Base-by-base conservation (phyloP, 2,113 vertebrate genomes). In the Rhinichthys klamathensis region DNA sequence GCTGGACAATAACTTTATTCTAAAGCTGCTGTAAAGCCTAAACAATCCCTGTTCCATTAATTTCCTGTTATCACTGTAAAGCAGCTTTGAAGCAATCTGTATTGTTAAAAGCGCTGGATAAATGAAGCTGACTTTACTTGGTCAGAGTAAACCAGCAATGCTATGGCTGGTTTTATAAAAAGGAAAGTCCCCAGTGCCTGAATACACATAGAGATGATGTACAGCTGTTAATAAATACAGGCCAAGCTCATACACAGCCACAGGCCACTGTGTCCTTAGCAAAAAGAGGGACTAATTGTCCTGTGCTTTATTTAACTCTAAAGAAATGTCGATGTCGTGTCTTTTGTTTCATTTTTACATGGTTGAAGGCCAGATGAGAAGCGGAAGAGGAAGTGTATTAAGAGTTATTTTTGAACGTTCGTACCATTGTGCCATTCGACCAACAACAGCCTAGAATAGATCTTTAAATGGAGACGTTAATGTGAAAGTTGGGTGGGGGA, bases 391-490 rank as follows among this genome's bases (percentile, higher is more conserved):
- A 65, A 27, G 56, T 35, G 46, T 41, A 25, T 23, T 6, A 51
- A 8, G 27, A 30, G 63, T 51, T 81, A 63, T 81, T 79, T 72
- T 58, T 16, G 3, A 30, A 25, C 21, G 2, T 27, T 13, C 2
- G 4, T 61, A 58, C 49, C 23, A 72, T 75, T 77, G 83, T 85
- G 60, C 27, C 61, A 54, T 75, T n/a, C 27, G 21, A 56, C 23
- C n/a, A n/a, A 70, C 30, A 25, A 65, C 54, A 65, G 30, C n/a
- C 69, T 49, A 44, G 51, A 88, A 83, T 78, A 85, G 54, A 0
- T 25, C 58, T 81, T 74, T 75, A 80, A 56, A 85, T 13, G 44
- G 10, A 87, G 76, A 58, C n/a, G 76, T 56, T 41, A 76, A 46
- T 15, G 27, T 63, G 41, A n/a, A 60, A 75, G 7, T 4, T 77